Evolutionary conservation across 2,888 invertebrate species (phyloP).

Genomic region (Amblyteles armatorius): DNA sequence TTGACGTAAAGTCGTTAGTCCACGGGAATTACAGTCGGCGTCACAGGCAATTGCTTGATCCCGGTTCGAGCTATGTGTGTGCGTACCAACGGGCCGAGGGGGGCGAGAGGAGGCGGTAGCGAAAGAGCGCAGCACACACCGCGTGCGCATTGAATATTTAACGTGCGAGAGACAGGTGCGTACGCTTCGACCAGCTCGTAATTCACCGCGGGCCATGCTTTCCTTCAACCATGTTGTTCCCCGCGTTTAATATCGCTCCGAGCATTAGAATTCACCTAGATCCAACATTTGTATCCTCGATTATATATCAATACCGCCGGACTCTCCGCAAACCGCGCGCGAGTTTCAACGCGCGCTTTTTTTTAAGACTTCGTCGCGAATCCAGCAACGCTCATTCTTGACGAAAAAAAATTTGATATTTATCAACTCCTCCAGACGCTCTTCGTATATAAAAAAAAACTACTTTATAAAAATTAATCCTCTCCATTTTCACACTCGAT

Average conservation of each 20-base stretch:
- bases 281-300: constrained; percentile 25
- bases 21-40: constrained; percentile 13
- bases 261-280: constrained; percentile 21
- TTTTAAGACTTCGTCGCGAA: not conserved
- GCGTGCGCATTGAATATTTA: constrained; percentile 75
- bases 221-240: not conserved
- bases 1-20: constrained; percentile 25
- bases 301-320: not conserved
- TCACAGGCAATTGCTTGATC: constrained; percentile 37
- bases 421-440: no score
- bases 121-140: constrained; percentile 70
- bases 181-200: constrained; percentile 66
- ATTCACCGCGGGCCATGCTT: constrained; percentile 49
- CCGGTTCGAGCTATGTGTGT: constrained; percentile 12
- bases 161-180: constrained; percentile 78
- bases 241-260: constrained; percentile 27
- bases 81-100: not conserved
- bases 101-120: constrained; percentile 39
- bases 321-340: no score
- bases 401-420: no score
- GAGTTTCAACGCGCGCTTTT: not conserved
- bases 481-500: no score
- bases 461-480: no score
- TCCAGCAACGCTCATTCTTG: no score
- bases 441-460: no score